These are phyloP conservation scores for Phaenicophaeus curvirostris DNA, from an alignment of 2,797 vertebrate species.

Conservation along the genomic window DNA sequence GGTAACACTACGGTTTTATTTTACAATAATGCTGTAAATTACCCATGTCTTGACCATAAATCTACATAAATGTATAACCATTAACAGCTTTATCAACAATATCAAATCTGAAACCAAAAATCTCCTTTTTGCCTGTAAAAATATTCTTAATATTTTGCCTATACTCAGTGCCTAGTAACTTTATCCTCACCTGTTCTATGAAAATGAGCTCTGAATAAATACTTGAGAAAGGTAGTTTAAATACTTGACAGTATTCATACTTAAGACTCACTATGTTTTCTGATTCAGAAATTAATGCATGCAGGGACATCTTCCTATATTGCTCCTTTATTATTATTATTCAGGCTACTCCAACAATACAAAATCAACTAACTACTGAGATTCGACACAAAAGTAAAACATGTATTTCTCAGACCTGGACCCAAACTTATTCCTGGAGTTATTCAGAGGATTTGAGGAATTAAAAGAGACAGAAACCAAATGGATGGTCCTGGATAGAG, in stretches of 20 bases:
- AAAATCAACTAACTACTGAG: not conserved
- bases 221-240: not conserved
- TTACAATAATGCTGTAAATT: slow-evolving; percentile 67
- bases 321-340: slow-evolving; percentile 34
- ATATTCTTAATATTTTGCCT: not conserved
- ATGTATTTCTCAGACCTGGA: not conserved
- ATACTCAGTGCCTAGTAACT: not conserved
- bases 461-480: not conserved
- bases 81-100: not conserved
- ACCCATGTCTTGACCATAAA: slow-evolving; percentile 49
- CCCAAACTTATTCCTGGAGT: not conserved
- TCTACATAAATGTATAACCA: not conserved
- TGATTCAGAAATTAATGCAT: slow-evolving; percentile 25
- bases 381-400: slow-evolving; percentile 44
- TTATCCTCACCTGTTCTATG: not conserved
- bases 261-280: not conserved
- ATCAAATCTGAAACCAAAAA: not conserved
- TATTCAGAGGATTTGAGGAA: not conserved
- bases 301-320: not conserved
- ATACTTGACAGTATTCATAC: slow-evolving; percentile 4
- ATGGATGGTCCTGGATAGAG: not conserved
- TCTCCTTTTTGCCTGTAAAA: slow-evolving; percentile 36
- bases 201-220: slow-evolving; percentile 52
- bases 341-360: not conserved
- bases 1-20: slow-evolving; percentile 38